Base-by-base conservation (phyloP, 2,113 vertebrate genomes). In the Apaloderma vittatum region DNA sequence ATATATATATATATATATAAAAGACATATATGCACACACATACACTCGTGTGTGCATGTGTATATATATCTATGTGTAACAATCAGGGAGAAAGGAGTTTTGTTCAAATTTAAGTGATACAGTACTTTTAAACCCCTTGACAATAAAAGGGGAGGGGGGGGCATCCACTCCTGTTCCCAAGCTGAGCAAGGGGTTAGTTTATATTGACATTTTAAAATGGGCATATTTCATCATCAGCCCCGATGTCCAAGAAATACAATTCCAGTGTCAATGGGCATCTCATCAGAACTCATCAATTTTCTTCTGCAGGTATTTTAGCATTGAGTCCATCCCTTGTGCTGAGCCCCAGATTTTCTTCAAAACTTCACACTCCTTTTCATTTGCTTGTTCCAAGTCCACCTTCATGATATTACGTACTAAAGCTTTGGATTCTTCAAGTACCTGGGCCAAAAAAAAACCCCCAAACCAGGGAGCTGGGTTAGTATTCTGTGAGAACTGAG, bases 261-360 rank as follows among this genome's bases (percentile, higher is more conserved):
- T 97, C 97, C 95, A 97, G 96, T 95, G 97, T 96, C 93, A 80
- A 73, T 14, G 86, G 86, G 73, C 79, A 43, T 58, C 48, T 95
- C 48, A 63, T 99, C 99, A 99, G 95, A 99, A 99, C 92, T 99
- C 99, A 73, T 99, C 99, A 0, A 99, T 99, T 93, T 99, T 99
- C 94, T 98, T 99, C 98, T 99, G 99, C 87, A 99, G 98, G 85
- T 99, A 99, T 96, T 99, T 99, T 79, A 99, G 97, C 97, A 99
- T 99, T 57, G 99, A 99, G 98, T 99, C 99, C 92, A 99, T 99
- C 59, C 99, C 99, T 97, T 99, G 99, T 6, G 98, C 98, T 1
- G 99, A 99, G 58, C 99, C 99, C 99, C 99, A 99, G 79, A 99
- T 98, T 84, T 99, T 99, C 98, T 99, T 99, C 86, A 99, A 96